Conservation (phyloP, 1,140 invertebrate species). For the Nixonia krombeini region DNA sequence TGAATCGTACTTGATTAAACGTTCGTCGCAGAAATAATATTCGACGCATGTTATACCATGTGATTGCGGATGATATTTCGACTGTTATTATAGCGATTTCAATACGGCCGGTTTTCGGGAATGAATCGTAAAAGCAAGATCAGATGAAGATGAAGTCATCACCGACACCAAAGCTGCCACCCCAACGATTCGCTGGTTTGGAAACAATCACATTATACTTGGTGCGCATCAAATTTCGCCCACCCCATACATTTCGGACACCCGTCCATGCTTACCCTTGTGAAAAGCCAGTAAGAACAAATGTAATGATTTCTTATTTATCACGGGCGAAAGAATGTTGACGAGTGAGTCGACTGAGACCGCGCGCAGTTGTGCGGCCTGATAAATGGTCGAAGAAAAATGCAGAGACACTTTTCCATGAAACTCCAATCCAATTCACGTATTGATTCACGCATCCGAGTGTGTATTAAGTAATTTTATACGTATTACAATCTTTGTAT, state of each 20-base stretch:
- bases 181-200: slow-evolving; percentile 55
- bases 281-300: slow-evolving; percentile 48
- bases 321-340: slow-evolving; percentile 47
- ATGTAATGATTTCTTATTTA: slow-evolving; percentile 69
- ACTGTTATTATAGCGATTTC: not conserved
- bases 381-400: too few relatives aligned
- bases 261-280: slow-evolving; percentile 21
- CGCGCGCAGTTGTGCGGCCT: slow-evolving; percentile 7
- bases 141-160: slow-evolving; percentile 68
- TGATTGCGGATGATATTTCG: not conserved
- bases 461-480: too few relatives aligned
- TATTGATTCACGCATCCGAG: too few relatives aligned
- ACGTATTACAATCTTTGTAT: too few relatives aligned
- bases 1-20: too few relatives aligned
- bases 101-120: slow-evolving; percentile 1
- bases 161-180: slow-evolving; percentile 40
- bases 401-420: too few relatives aligned
- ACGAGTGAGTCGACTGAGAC: slow-evolving; percentile 13
- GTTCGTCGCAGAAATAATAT: too few relatives aligned
- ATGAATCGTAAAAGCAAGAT: slow-evolving; percentile 45
- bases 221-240: slow-evolving; percentile 50
- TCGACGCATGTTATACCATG: too few relatives aligned
- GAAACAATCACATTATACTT: slow-evolving; percentile 72
- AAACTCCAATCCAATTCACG: too few relatives aligned
- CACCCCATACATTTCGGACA: slow-evolving; percentile 21